These are phyloP conservation scores for Silurus asotus DNA, from an alignment of 2,113 vertebrate genomes.

Conservation along the genomic window DNA sequence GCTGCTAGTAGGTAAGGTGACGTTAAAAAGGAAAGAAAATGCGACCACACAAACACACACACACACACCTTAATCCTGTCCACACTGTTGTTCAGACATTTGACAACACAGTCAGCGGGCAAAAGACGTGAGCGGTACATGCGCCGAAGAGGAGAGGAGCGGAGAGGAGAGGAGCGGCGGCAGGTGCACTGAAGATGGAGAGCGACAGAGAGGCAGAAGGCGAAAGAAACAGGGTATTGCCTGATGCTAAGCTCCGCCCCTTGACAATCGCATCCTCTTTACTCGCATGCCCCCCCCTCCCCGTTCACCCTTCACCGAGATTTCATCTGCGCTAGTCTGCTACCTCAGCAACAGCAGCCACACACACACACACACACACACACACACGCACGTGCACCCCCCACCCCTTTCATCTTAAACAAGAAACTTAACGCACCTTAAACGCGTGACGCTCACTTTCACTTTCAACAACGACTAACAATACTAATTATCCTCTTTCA, in stretches of 20 bases:
- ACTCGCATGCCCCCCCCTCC: constrained; percentile 43
- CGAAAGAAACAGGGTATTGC: constrained; percentile 61
- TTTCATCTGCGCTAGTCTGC: constrained; percentile 63
- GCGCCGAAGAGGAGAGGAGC: too few relatives aligned
- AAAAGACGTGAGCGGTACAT: neutral
- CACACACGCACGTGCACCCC: neutral
- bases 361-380: neutral
- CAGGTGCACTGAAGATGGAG: constrained; percentile 19
- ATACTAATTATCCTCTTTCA: neutral
- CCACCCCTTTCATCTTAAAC: neutral
- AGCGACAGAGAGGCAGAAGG: constrained; percentile 55
- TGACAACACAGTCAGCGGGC: neutral
- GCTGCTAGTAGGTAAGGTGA: neutral
- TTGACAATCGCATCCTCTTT: constrained; percentile 61
- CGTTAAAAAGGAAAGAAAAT: neutral
- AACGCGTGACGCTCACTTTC: neutral
- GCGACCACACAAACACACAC: neutral
- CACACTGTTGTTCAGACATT: neutral
- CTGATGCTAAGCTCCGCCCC: constrained; percentile 73
- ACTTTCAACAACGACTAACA: neutral
- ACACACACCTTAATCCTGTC: neutral
- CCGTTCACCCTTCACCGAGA: constrained; percentile 72
- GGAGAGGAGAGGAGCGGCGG: constrained; percentile 1
- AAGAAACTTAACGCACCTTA: neutral
- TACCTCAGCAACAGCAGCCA: constrained; percentile 57